These are phyloP conservation scores for Dinocampus coccinellae DNA, from an alignment of 2,888 invertebrate genomes.

Conservation along the genomic window DNA sequence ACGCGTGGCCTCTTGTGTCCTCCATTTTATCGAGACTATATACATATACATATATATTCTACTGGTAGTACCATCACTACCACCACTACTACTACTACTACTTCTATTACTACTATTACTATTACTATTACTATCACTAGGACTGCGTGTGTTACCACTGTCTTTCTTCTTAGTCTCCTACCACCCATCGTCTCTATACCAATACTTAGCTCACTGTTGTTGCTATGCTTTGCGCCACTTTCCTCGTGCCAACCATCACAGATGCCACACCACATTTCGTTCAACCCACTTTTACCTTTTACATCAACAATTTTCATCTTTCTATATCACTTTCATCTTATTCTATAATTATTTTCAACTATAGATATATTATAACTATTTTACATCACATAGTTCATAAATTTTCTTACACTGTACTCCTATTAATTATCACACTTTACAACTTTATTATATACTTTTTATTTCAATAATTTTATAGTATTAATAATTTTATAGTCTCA, in stretches of 20 bases:
- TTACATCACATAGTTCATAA: neutral
- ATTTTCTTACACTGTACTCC: neutral
- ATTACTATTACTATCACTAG: too few relatives aligned
- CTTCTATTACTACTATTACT: neutral
- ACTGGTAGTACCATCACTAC: too few relatives aligned
- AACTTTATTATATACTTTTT: too few relatives aligned
- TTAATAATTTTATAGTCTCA: too few relatives aligned
- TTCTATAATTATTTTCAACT: constrained; percentile 12
- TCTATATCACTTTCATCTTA: neutral
- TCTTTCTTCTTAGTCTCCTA: neutral
- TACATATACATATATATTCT: too few relatives aligned
- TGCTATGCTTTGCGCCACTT: constrained; percentile 8
- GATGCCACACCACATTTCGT: neutral
- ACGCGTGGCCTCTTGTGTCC: constrained; percentile 52
- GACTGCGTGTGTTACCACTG: too few relatives aligned
- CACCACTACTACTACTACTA: too few relatives aligned
- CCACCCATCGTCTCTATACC: neutral
- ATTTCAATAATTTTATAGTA: too few relatives aligned
- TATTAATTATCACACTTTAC: too few relatives aligned
- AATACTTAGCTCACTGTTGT: neutral
- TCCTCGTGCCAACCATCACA: neutral
- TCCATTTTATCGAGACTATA: constrained; percentile 46
- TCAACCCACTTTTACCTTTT: neutral
- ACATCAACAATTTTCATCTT: too few relatives aligned
- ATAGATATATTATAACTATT: neutral